Base-by-base conservation (phyloP, 2,797 vertebrate species). In the Graptemys geographica region DNA sequence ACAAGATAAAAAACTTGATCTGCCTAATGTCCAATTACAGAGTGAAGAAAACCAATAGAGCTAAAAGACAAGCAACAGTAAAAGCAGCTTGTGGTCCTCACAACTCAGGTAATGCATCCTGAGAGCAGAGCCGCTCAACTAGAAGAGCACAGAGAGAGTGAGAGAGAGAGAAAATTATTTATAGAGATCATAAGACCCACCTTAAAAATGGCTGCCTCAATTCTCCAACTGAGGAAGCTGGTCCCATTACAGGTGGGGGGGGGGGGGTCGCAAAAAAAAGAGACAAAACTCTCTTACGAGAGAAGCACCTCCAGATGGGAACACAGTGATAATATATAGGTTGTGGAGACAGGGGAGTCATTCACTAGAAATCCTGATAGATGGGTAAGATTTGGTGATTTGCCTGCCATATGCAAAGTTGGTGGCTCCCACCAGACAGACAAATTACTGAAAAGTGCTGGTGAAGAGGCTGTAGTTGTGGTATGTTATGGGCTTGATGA, bases 1-100 rank as follows among this genome's bases (percentile, higher is more conserved):
- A 5, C 55, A 41, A 80, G 82, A n/a, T 87, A 53, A 72, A 86
- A 56, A 0, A n/a, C 3, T 1, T 5, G 3, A 19, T 51, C 1
- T 9, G 1, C 4, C 4, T 86, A 53, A 0, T 0, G 0, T 76
- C 6, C 51, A 80, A 8, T 1, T 53, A 33, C 79, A 90, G 83
- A 62, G 62, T 33, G 49, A 41, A 74, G 16, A 56, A 85, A 88
- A 55, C 2, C 27, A 69, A 33, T 21, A 69, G 19, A 44, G 21
- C 21, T 28, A 76, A 47, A 76, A 27, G 25, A 47, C 6, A 41
- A 41, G 11, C 19, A 44, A 44, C 37, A 76, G 44, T 76, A 28
- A 47, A 76, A 76, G 12, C 25, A 76, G 23, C 41, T 47, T 69
- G 19, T 69, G 27, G 12, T 27, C 27, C 41, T 47, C 27, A 15